These are phyloP conservation scores for Meghimatium bilineatum DNA, from an alignment of 2,888 invertebrate genomes.

Conservation along the genomic window DNA sequence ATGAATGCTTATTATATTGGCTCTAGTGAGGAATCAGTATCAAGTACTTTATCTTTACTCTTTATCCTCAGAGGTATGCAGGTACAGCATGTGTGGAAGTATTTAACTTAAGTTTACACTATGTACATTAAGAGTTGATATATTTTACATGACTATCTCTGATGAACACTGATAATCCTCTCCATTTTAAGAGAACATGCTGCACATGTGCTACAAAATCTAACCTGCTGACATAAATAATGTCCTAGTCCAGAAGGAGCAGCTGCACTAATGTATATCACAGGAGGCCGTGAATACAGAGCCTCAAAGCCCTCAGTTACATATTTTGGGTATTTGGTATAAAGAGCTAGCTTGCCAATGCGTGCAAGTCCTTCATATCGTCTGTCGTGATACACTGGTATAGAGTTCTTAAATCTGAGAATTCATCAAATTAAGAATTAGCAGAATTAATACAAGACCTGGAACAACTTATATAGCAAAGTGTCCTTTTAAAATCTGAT, in stretches of 20 bases:
- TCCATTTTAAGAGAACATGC: no score
- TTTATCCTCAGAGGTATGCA: no score
- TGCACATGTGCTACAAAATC: not conserved
- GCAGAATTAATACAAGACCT: not conserved
- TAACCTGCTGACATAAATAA: slow-evolving; percentile 76
- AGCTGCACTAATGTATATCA: slow-evolving; percentile 79
- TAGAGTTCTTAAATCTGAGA: slow-evolving; percentile 87
- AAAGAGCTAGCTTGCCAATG: slow-evolving; percentile 87
- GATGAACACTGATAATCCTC: no score
- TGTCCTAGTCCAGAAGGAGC: slow-evolving; percentile 75
- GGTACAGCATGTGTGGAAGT: no score
- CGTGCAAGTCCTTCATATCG: slow-evolving; percentile 90
- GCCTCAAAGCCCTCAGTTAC: slow-evolving; percentile 89
- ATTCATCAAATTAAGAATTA: slow-evolving; percentile 3
- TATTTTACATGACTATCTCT: no score
- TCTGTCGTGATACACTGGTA: slow-evolving; percentile 92
- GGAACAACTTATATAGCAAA: not conserved
- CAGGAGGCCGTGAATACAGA: slow-evolving; percentile 88
- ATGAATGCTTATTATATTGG: no score
- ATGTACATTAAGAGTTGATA: no score
- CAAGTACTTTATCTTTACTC: no score
- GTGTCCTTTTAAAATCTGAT: not conserved
- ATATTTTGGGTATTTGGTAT: slow-evolving; percentile 88
- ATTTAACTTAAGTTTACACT: no score
- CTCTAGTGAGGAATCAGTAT: no score